Evolutionary conservation across 2,888 invertebrate genomes (phyloP), one percentile per base, ranked within the genome.

Genomic region (Napeogenes sylphis): DNA sequence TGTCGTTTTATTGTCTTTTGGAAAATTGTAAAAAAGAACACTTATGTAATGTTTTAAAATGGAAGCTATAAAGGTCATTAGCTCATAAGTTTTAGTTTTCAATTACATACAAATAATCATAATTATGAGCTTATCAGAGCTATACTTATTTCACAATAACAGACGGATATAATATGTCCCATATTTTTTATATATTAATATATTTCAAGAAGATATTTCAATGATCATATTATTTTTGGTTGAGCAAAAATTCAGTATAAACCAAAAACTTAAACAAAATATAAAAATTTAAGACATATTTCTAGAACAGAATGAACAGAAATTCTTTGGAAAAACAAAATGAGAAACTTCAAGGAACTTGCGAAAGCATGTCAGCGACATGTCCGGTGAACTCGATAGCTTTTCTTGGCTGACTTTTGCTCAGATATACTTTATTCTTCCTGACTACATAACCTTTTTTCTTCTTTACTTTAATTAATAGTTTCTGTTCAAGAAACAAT

Each of bases 351-450:
- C 12, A 57, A 58, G 57, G 59, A 63, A 60, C 38, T 63, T 35
- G 55, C n/a, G 63, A 33, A 63, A 57, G 60, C 63, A 60, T 63
- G 63, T 55, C 54, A 54, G 14, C 45, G 59, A 63, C 63, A 63
- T 60, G 53, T 55, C 54, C 54, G 45, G 30, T 42, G 55, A 53
- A 60, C 54, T 55, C 59, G 60, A 60, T 57, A 59, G 60, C 57
- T 60, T 60, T 63, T 56, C 55, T 63, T 60, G 38, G 54, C 59
- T n/a, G 57, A 61, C 61, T 61, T 45, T 60, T 14, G 46, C 54
- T 33, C 35, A 8, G 57, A 55, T 57, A 45, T 60, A 55, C 47
- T 55, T 57, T 33, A 42, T 55, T 55, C 56, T 42, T 42, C 10
- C 42, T 58, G 55, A 51, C 45, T 30, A 53, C n/a, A 51, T 51